Base-by-base conservation (phyloP, 2,113 vertebrate genomes). In the Campylorhamphus procurvoides region DNA sequence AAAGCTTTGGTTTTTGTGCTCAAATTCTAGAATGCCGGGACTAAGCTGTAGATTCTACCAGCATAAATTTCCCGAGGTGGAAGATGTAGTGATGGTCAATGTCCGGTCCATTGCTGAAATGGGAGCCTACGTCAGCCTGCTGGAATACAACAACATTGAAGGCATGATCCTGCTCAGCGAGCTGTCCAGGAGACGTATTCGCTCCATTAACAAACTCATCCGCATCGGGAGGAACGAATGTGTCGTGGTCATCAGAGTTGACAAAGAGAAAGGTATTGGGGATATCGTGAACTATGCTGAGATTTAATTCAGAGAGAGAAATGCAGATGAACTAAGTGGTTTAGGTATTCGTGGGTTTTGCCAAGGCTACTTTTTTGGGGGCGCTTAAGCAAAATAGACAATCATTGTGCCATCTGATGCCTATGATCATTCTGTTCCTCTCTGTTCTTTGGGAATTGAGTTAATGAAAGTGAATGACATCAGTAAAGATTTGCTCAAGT, bases 81-180 rank as follows among this genome's bases (percentile, higher is more conserved):
- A 99, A 94, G 99, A 99, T 97, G 99, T 99, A 6, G 99, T 99
- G 94, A 99, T 99, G 99, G 99, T 99, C 92, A 99, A 99, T 2
- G 99, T 99, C 44, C 97, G 99, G 42, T 99, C 99, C 97, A 99
- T 99, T 92, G 99, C 99, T 3, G 99, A 99, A 97, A 99, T 99
- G 99, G 99, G 99, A 7, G 99, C 99, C 81, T 99, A 99, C 3
- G 99, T 99, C 97, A 99, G 99, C 98, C 98, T 99, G 33, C 89
- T 99, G 97, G 99, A 99, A 85, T 99, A 99, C 97, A 99, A 99
- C 98, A 99, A 99, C 96, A 99, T 99, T 6, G 99, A 99, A 89
- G 99, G 99, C 97, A 99, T 99, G 99, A 99, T 99, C 97, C 98
- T 99, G 44, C 98, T 99, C 56, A 99, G 99, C 18, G 99, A 99